Evolutionary conservation across 1,140 invertebrate species (phyloP).

Genomic region (Drosophila repletoides): DNA sequence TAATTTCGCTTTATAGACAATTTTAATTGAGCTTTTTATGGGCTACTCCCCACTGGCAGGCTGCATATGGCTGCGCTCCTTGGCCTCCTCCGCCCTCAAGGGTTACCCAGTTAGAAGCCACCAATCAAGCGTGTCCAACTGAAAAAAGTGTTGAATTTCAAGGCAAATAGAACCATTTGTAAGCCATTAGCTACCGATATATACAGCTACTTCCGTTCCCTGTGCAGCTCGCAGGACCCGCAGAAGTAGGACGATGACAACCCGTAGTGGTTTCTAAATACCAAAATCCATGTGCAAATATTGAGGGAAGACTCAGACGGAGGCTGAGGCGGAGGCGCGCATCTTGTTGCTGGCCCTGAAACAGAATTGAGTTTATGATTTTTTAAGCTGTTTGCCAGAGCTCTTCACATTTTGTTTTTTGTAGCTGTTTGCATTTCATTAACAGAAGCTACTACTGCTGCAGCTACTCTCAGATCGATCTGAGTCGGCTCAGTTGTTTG

Average conservation of each 20-base stretch:
- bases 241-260: slow-evolving; percentile 14
- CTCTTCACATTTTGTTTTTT: slow-evolving; percentile 72
- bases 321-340: slow-evolving; percentile 11
- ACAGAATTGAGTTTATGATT: slow-evolving; percentile 67
- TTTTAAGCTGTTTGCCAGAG: slow-evolving; percentile 75
- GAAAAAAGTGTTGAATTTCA: slow-evolving; percentile 60
- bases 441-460: slow-evolving; percentile 63
- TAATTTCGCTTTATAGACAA: slow-evolving; percentile 78
- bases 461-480: slow-evolving; percentile 21
- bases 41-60: not conserved
- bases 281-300: slow-evolving; percentile 70
- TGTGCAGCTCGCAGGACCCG: slow-evolving; percentile 27
- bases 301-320: no score
- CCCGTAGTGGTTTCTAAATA: slow-evolving; percentile 19
- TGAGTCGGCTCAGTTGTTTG: slow-evolving; percentile 45
- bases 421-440: slow-evolving; percentile 73
- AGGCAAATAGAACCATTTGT: slow-evolving; percentile 69
- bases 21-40: slow-evolving; percentile 81
- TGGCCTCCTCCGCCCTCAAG: not conserved
- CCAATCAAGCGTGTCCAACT: slow-evolving; percentile 20
- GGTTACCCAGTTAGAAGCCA: slow-evolving; percentile 7
- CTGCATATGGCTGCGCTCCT: no score
- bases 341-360: slow-evolving; percentile 28
- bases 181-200: slow-evolving; percentile 63
- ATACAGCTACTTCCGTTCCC: slow-evolving; percentile 45